Percentiles rank a stretch among this genome's conserved stretches.
Evolutionary conservation across 2,797 vertebrate genomes (phyloP).

Genomic region (Ptychobarbus kaznakovi): DNA sequence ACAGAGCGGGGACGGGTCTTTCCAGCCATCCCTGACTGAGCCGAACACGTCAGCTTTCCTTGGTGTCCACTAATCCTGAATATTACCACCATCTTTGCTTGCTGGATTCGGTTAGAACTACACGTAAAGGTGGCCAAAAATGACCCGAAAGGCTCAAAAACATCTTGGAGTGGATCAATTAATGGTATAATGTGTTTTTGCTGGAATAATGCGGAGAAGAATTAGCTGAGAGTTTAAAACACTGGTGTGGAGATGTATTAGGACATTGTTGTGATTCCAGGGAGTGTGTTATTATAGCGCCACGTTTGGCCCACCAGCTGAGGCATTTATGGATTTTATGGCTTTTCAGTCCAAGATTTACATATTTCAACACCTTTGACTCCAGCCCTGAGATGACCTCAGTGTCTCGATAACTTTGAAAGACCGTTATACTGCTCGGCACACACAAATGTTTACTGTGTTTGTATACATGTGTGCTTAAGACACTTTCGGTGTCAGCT

Average conservation of each 20-base stretch:
- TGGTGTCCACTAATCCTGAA: constrained; percentile 26
- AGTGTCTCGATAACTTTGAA: constrained; percentile 3
- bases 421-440: constrained; percentile 30
- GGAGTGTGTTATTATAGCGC: constrained; percentile 12
- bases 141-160: constrained; percentile 4
- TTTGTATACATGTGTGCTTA: constrained; percentile 43
- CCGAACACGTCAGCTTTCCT: constrained; percentile 3
- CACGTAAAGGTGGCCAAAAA: constrained; percentile 16
- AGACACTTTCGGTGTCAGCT: constrained; percentile 45
- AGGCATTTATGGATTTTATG: constrained; percentile 22
- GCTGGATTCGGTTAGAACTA: constrained; percentile 10
- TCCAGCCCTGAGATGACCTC: constrained; percentile 32
- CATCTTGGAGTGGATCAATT: constrained; percentile 17
- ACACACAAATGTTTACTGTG: constrained; percentile 46
- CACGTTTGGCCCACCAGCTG: neutral
- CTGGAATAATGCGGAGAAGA: constrained; percentile 16
- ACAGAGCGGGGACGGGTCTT: constrained; percentile 60
- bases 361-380: constrained; percentile 39
- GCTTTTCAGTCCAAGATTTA: constrained; percentile 33
- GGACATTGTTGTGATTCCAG: constrained; percentile 27
- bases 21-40: constrained; percentile 25
- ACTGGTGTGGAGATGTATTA: constrained; percentile 9
- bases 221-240: constrained; percentile 32
- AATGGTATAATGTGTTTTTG: constrained; percentile 37
- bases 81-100: neutral